A percentile compares a stretch with the other conserved stretches of the same genome.
These are phyloP conservation scores for Leptobrachium ailaonicum DNA, from an alignment of 2,113 vertebrate genomes.

Conservation along the genomic window DNA sequence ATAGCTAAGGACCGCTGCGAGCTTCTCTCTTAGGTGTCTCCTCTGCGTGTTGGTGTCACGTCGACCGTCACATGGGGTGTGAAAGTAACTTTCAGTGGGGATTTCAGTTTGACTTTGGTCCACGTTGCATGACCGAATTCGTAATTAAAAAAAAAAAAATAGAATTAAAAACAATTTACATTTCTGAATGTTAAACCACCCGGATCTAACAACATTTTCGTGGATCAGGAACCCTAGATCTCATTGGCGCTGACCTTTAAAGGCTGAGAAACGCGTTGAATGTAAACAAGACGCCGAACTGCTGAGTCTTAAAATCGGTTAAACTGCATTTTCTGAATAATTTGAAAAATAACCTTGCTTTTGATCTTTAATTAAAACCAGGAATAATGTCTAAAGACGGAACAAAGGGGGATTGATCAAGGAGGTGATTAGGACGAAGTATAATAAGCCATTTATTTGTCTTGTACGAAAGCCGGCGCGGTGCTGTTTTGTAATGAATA, in stretches of 20 bases:
- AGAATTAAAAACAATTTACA: not conserved
- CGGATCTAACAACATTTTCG: no score
- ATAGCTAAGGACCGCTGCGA: no score
- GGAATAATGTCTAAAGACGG: conserved; percentile 13
- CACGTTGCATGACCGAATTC: no score
- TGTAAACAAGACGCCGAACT: conserved; percentile 9
- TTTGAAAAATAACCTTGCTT: conserved; percentile 30
- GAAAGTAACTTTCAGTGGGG: no score
- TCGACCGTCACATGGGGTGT: no score
- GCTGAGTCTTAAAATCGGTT: conserved; percentile 12
- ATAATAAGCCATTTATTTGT: conserved; percentile 13
- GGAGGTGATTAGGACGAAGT: conserved; percentile 6
- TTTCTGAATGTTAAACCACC: not conserved
- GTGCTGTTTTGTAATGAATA: conserved; percentile 21
- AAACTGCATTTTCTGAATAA: not conserved
- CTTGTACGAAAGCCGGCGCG: not conserved
- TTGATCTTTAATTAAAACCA: conserved; percentile 40
- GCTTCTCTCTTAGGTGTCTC: no score
- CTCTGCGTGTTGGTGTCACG: no score
- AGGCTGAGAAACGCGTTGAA: not conserved
- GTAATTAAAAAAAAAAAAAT: no score
- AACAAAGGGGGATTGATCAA: conserved; percentile 35
- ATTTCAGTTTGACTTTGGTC: no score
- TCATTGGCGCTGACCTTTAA: conserved; percentile 21
- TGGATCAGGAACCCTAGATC: not conserved